Base-by-base conservation (phyloP, 2,888 invertebrate species). In the Volucella inflata region DNA sequence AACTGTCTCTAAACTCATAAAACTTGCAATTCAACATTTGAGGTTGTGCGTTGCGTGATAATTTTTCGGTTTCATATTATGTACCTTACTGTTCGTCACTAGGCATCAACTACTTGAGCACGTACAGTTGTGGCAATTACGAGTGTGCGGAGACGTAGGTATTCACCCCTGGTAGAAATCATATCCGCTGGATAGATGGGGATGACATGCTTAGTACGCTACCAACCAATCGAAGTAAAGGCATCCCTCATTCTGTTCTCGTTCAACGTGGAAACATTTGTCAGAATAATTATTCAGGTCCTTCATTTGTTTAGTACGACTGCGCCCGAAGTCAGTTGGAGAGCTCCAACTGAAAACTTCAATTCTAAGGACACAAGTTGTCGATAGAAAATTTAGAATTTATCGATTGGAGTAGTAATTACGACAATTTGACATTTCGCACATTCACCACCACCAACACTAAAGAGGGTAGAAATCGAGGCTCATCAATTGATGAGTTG, bases 91-190 rank as follows among this genome's bases (percentile, higher is more conserved):
- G 70, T 79, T 75, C 42, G n/a, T 57, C 46, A 30, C 6, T 6
- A 36, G 21, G 59, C 68, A 72, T 87, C 75, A 87, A 88, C 81
- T 76, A 88, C 89, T 88, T 87, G 87, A 88, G 88, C 89, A 88
- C 89, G 89, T 88, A 88, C 87, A 71, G 87, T 88, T 88, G 88
- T 87, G 88, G 89, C 89, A 89, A 89, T 89, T 89, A 88, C 30
- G 6, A 30, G 30, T 87, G 16, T 78, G 70, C 70, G 38, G 87
- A 88, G 80, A 87, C 87, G 87, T 87, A 88, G 87, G 87, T 88
- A 83, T 87, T 75, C 62, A 71, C 36, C 57, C 64, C 38, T 17
- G 74, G 79, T 71, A 59, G 68, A 76, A 65, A 55, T 67, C 30
- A 30, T 72, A 72, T 68, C 53, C 71, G 36, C 62, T 17, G 59